A percentile compares a stretch with the other conserved stretches of the same genome.
phyloP scores from a whole-genome alignment of 2,113 vertebrate species.

The Cettia cetti region DNA sequence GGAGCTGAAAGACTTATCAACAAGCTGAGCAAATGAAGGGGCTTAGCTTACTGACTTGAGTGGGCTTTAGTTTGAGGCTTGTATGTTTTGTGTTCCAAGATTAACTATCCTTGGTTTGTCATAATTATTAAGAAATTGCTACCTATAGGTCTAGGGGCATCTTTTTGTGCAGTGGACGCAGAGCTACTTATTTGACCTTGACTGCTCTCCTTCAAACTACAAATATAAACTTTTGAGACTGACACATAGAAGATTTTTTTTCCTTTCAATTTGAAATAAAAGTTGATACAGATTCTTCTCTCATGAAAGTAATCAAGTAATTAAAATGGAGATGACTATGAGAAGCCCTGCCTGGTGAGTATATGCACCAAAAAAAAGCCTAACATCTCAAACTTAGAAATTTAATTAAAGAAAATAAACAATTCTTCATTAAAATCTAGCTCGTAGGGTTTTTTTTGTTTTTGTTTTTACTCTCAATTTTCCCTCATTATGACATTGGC shows the following conservation, averaged over 20 bases:
- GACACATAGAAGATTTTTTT: not conserved
- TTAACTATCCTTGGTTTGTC: not conserved
- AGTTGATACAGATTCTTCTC: not conserved
- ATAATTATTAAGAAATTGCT: slow-evolving; percentile 43
- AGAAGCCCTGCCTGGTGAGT: not conserved
- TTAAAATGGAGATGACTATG: slow-evolving; percentile 20
- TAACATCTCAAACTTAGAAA: not conserved
- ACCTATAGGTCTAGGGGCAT: slow-evolving; percentile 16
- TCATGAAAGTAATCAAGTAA: slow-evolving; percentile 17
- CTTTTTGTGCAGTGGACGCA: slow-evolving; percentile 28
- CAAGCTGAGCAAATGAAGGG: not conserved
- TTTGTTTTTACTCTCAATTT: not conserved
- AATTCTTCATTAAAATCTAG: slow-evolving; percentile 1
- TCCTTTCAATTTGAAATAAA: not conserved
- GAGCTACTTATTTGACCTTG: slow-evolving; percentile 40
- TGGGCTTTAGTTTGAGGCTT: slow-evolving; percentile 19
- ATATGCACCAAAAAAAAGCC: not conserved
- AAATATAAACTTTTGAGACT: not conserved
- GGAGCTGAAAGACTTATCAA: not conserved
- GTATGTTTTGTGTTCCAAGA: slow-evolving; percentile 5
- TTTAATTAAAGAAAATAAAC: slow-evolving; percentile 46
- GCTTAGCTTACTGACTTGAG: slow-evolving; percentile 5
- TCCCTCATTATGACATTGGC: slow-evolving; percentile 11
- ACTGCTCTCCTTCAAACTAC: slow-evolving; percentile 11
- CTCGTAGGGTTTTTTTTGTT: not conserved